These are phyloP conservation scores for Clupea harengus DNA, from an alignment of 2,113 vertebrate genomes.

Conservation along the genomic window DNA sequence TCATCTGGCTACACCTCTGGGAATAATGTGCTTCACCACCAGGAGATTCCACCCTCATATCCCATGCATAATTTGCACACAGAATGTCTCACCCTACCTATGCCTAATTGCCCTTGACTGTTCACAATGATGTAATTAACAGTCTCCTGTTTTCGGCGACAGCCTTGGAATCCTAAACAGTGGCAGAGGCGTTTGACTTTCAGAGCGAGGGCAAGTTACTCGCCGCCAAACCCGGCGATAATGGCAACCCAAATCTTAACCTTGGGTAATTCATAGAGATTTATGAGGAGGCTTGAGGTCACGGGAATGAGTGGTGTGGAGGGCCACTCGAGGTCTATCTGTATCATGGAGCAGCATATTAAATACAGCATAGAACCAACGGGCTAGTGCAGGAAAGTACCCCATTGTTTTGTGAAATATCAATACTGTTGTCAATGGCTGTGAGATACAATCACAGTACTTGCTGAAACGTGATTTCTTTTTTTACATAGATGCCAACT, in stretches of 20 bases:
- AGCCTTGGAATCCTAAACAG: conserved; percentile 49
- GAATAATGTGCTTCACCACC: conserved; percentile 18
- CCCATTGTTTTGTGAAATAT: neutral
- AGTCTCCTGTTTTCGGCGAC: conserved; percentile 43
- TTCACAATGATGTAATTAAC: conserved; percentile 55
- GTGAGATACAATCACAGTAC: neutral
- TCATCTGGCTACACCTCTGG: neutral
- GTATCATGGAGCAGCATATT: neutral
- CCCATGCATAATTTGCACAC: conserved; percentile 44
- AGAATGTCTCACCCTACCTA: conserved; percentile 44
- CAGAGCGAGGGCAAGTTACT: conserved; percentile 38
- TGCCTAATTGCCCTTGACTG: conserved; percentile 62
- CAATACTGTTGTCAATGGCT: neutral
- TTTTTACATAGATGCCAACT: neutral
- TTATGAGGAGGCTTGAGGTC: neutral
- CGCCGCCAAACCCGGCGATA: conserved; percentile 42
- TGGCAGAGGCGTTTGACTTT: conserved; percentile 50
- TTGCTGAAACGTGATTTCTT: neutral
- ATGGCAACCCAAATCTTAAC: conserved; percentile 49
- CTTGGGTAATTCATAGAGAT: conserved; percentile 40
- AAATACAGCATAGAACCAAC: neutral
- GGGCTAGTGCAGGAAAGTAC: neutral
- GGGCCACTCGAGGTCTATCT: neutral
- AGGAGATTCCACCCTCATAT: conserved; percentile 43
- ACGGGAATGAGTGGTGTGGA: neutral